Evolutionary conservation across 2,113 vertebrate species (phyloP).

Genomic region (Bungarus multicinctus): DNA sequence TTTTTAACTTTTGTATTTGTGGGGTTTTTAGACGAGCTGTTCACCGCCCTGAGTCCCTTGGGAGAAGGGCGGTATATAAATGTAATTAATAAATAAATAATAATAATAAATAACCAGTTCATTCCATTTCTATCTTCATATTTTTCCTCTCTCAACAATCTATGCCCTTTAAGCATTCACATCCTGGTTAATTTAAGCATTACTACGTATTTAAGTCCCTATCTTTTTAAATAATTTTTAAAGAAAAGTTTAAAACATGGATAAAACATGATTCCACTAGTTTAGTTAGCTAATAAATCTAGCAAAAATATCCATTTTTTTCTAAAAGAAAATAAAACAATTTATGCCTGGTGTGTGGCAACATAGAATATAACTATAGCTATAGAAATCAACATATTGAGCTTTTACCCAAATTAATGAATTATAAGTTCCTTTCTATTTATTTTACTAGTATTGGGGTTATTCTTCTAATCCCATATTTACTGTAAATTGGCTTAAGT

Average conservation of each 20-base stretch:
- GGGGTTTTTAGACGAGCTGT: too few relatives aligned
- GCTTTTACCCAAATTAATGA: neutral
- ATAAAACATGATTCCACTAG: neutral
- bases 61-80: too few relatives aligned
- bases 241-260: neutral
- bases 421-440: neutral
- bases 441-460: neutral
- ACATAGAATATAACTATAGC: neutral
- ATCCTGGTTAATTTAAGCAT: neutral
- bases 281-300: neutral
- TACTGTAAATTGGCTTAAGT: neutral
- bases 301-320: neutral
- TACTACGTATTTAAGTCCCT: neutral
- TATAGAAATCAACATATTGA: neutral
- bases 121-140: neutral
- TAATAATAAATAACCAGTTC: too few relatives aligned
- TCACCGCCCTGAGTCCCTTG: too few relatives aligned
- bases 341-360: neutral
- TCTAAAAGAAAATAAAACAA: neutral
- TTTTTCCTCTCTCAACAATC: neutral
- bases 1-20: too few relatives aligned
- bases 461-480: neutral
- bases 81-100: too few relatives aligned
- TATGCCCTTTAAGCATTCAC: neutral
- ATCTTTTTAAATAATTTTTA: neutral